Evolutionary conservation across 2,797 vertebrate genomes (phyloP).

Genomic region (Prionace glauca): DNA sequence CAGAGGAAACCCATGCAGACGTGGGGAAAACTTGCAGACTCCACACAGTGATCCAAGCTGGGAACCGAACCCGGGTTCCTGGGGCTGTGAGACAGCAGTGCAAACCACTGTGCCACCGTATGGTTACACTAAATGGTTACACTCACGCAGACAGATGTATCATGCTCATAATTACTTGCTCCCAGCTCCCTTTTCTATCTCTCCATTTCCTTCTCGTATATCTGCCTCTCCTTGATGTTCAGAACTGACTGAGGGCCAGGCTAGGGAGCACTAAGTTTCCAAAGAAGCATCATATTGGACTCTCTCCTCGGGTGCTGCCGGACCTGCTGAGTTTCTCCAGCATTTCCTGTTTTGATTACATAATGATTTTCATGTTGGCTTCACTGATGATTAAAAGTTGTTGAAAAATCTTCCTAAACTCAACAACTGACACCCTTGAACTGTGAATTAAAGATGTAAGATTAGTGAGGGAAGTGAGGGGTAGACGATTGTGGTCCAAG

Average conservation of each 20-base stretch:
- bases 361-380: neutral
- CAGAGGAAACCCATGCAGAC: too few relatives aligned
- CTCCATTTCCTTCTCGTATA: neutral
- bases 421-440: neutral
- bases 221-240: neutral
- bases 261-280: neutral
- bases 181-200: too few relatives aligned
- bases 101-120: too few relatives aligned
- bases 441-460: neutral
- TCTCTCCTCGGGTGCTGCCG: too few relatives aligned
- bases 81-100: too few relatives aligned
- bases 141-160: neutral
- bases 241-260: neutral
- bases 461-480: neutral
- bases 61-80: too few relatives aligned
- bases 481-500: neutral
- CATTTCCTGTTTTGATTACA: too few relatives aligned
- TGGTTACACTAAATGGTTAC: neutral
- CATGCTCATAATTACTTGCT: neutral
- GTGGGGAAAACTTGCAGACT: too few relatives aligned
- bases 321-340: too few relatives aligned
- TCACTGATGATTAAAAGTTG: neutral
- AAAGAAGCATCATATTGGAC: too few relatives aligned
- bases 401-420: neutral
- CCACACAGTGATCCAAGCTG: too few relatives aligned